Conservation (phyloP, 1,140 invertebrate species). For the Trichogramma pretiosum region DNA sequence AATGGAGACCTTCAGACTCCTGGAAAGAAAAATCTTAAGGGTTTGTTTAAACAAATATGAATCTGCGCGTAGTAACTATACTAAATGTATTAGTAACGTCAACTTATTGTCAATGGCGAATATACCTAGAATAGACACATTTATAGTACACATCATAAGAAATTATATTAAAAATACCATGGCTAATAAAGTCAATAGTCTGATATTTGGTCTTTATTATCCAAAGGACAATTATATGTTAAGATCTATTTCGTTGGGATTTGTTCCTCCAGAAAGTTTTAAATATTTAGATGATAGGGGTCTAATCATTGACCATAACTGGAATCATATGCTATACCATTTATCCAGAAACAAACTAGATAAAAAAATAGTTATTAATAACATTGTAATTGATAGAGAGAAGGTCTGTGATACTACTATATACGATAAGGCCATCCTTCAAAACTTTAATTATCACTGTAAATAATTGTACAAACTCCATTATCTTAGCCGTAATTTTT, state of each 20-base stretch:
- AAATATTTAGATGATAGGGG: neutral
- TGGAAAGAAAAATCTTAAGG: constrained; percentile 23
- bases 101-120: constrained; percentile 18
- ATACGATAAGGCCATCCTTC: neutral
- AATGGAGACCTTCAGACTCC: constrained; percentile 22
- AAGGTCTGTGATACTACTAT: neutral
- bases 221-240: constrained; percentile 2
- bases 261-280: neutral
- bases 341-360: neutral
- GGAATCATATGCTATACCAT: neutral
- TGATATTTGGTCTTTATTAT: neutral
- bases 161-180: constrained; percentile 4
- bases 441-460: neutral
- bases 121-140: constrained; percentile 22
- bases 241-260: neutral
- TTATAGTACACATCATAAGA: constrained; percentile 20
- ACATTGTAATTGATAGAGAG: neutral
- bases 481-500: neutral
- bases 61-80: constrained; percentile 12
- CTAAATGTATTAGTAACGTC: constrained; percentile 14
- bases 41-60: constrained; percentile 17
- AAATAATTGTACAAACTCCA: neutral
- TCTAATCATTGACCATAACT: neutral
- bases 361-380: neutral
- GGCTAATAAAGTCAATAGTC: constrained; percentile 6